Base-by-base conservation (phyloP, 2,797 vertebrate species). In the Danio aesculapii region DNA sequence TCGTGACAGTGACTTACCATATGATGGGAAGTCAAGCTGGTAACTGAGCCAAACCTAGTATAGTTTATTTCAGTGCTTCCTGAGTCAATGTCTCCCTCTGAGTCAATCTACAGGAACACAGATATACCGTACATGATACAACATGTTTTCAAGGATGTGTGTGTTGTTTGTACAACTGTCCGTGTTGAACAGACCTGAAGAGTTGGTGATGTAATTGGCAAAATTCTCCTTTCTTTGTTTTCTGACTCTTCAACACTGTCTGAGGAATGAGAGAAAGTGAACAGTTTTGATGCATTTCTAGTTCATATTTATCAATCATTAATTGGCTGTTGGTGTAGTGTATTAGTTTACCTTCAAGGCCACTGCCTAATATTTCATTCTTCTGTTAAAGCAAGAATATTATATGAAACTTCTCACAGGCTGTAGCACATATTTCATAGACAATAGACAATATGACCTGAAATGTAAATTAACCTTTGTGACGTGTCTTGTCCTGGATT, bases 11-110 rank as follows among this genome's bases (percentile, higher is more conserved):
- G 77, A 74, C 53, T 75, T 89, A 95, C 94, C 90, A 81, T 89
- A 81, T 95, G 93, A 90, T 92, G 93, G 30, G 95, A 97, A 70
- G 91, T 94, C 84, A 98, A 94, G 83, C 95, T 98, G 92, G 93
- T 92, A 52, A 91, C 86, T 0, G 96, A 98, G 81, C 95, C 95
- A 89, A 61, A 84, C 81, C 43, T 83, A 81, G 79, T 90, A 83
- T 6, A 67, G 13, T 67, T 91, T 87, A 6, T 83, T 89, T 86
- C 88, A 86, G 90, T 92, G 86, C 84, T 83, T 43, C 91, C 9
- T 39, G 92, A 94, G 84, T 94, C 89, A 6, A 86, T 89, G 85
- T 89, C 91, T 30, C 82, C 81, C 30, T 89, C 85, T 44, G 87
- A 84, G 72, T 76, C 64, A 12, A 87, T 73, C 84, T 83, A 66